phyloP scores from a whole-genome alignment of 2,113 vertebrate species.

The Aplodontia rufa region DNA sequence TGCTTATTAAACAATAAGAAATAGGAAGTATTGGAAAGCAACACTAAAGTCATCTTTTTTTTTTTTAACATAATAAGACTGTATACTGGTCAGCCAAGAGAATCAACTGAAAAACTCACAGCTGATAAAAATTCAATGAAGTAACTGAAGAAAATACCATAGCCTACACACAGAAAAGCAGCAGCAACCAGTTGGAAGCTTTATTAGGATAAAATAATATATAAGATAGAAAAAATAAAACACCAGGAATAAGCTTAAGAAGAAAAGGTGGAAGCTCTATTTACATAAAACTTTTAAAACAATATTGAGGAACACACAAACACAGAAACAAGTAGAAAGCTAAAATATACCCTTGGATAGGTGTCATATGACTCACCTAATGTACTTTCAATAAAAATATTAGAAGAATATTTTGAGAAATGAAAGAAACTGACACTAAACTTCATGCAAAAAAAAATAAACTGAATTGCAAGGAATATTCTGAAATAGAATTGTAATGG shows the following conservation, averaged over 20 bases:
- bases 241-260: not conserved
- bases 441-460: not conserved
- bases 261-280: not conserved
- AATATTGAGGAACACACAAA: not conserved
- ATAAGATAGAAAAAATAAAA: not conserved
- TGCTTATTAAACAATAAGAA: constrained; percentile 27
- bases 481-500: not conserved
- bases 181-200: not conserved
- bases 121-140: not conserved
- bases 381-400: not conserved
- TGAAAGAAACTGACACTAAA: not conserved
- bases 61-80: not conserved
- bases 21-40: not conserved
- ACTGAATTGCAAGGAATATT: not conserved
- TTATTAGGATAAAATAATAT: not conserved
- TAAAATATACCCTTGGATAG: not conserved
- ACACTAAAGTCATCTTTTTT: not conserved
- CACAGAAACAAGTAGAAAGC: not conserved
- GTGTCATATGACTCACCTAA: not conserved
- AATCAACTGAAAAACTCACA: not conserved
- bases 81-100: not conserved
- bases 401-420: not conserved
- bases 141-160: not conserved
- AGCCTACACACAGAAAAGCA: not conserved
- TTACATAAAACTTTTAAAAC: not conserved